Evolutionary conservation across 1,140 invertebrate species (phyloP), one percentile per base, ranked within the genome.

Genomic region (Bombus pascuorum): DNA sequence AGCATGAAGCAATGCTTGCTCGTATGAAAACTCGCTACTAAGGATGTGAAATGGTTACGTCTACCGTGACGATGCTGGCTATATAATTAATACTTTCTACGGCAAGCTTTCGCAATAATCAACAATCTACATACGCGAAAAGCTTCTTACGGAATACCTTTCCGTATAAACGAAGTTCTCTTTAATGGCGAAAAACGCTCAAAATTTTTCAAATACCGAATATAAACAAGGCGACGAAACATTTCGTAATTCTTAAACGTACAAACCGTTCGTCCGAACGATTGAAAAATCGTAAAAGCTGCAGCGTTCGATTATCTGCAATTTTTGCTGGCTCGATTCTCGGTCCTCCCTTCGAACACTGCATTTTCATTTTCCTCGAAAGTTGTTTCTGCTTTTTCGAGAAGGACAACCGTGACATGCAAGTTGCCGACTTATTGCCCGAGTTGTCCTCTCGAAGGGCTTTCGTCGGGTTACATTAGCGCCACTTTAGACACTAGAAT

Each of bases 401-500:
- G 18, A 53, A 53, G 47, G 6, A 53, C 47, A 6, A 53, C 47
- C 18, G 83, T 87, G 86, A 87, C 88, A 87, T 81, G 72, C 79
- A 87, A 89, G 79, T 92, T 86, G 90, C 86, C 87, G 87, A 87
- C 70, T 74, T 79, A 81, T 83, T 66, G 84, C 87, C 87, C 87
- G 84, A 86, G 82, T 89, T 81, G 81, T 87, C 87, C 85, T 91
- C 84, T 84, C 70, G 74, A 66, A 74, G 70, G 68, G 77, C 87
- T 87, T 91, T 89, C 87, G 86, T 86, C 89, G 87, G 81, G 72
- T 78, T 68, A 57, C 87, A 86, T 89, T 87, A 84, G 81, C 89
- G 90, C 87, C 81, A 84, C 78, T 68, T 89, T 86, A 87, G 84
- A 89, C 71, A 78, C 65, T 80, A 70, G 74, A 87, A 87, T 80